Conservation (phyloP, 2,113 vertebrate species). For the Spea multiplicata region DNA sequence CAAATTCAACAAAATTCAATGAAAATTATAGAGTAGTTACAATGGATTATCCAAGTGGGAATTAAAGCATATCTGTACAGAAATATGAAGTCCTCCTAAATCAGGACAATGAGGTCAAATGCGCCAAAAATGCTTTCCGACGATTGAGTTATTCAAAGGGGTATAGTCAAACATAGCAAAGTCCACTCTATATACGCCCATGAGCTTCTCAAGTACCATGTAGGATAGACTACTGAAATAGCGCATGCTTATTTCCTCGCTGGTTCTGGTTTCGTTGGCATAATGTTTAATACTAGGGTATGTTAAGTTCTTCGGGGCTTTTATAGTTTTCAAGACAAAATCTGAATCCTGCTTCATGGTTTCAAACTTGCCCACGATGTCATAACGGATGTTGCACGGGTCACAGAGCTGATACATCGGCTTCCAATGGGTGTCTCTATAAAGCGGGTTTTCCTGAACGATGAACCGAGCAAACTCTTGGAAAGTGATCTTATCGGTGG, state of each 20-base stretch:
- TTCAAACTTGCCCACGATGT: conserved; percentile 59
- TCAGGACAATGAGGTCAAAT: too few relatives aligned
- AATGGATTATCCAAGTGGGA: too few relatives aligned
- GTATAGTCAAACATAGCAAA: conserved; percentile 60
- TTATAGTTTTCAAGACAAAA: conserved; percentile 52
- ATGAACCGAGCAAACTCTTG: conserved; percentile 58
- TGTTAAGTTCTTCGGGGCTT: conserved; percentile 47
- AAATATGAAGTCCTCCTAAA: too few relatives aligned
- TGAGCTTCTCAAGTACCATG: conserved; percentile 53
- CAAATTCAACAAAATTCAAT: too few relatives aligned
- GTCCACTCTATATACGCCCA: conserved; percentile 54
- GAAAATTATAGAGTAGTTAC: too few relatives aligned
- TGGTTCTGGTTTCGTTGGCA: conserved; percentile 53
- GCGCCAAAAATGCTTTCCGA: too few relatives aligned
- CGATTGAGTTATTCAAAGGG: too few relatives aligned
- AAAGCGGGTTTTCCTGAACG: neutral
- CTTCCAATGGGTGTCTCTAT: conserved; percentile 60
- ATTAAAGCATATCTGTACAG: too few relatives aligned
- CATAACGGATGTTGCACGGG: conserved; percentile 59
- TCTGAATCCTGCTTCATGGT: conserved; percentile 55
- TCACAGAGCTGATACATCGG: conserved; percentile 60
- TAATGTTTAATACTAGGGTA: conserved; percentile 55
- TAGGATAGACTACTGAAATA: conserved; percentile 52
- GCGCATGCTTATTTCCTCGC: conserved; percentile 50
- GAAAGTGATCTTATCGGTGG: conserved; percentile 55